phyloP scores from a whole-genome alignment of 1,140 invertebrate genomes.

The Alviniconcha marisindica region DNA sequence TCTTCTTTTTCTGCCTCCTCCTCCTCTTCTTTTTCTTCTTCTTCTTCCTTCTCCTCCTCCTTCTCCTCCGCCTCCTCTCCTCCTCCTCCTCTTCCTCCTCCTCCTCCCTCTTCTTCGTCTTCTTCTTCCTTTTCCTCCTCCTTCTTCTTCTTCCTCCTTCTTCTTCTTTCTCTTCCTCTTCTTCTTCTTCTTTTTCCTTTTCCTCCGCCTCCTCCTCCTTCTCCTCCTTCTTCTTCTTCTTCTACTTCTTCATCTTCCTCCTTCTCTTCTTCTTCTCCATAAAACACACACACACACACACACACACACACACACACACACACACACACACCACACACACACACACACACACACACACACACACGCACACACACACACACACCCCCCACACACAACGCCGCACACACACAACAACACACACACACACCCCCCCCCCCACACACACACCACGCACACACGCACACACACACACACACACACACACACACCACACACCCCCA shows the following conservation, averaged over 20 bases:
- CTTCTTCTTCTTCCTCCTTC: background rate
- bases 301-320: too few species aligned
- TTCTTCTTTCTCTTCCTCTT: background rate
- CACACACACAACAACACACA: too few species aligned
- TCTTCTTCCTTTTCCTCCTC: background rate
- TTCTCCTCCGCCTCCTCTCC: background rate
- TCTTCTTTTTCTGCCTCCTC: background rate
- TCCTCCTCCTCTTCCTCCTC: background rate
- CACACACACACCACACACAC: background rate
- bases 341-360: too few species aligned
- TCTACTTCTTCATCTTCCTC: background rate
- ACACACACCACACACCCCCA: too few species aligned
- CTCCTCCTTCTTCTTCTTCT: background rate
- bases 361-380: too few species aligned
- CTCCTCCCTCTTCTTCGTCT: too few species aligned
- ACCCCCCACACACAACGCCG: too few species aligned
- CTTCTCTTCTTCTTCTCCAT: background rate
- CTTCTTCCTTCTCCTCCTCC: background rate
- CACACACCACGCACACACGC: too few species aligned
- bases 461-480: too few species aligned
- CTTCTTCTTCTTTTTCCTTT: background rate
- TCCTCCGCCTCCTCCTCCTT: background rate
- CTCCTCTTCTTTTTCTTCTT: constrained; percentile 16
- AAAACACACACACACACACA: too few species aligned
- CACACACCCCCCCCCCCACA: too few species aligned